Evolutionary conservation across 2,888 invertebrate species (phyloP).

Genomic region (Axea sp.): DNA sequence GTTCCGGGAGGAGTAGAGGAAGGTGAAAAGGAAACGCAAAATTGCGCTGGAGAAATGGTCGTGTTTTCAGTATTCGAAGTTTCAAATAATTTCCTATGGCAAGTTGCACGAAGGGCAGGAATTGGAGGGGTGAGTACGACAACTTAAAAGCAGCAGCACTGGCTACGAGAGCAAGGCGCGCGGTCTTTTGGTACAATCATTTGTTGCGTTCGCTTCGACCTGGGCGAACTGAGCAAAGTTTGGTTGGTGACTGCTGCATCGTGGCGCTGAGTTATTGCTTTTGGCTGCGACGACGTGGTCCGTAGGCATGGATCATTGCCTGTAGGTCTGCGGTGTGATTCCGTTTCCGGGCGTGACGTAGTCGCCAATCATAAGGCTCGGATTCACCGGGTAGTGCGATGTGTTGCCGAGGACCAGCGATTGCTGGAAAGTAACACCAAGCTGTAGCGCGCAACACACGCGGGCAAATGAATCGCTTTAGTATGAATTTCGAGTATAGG

Average conservation of each 20-base stretch:
- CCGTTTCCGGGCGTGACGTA: slow-evolving; percentile 84
- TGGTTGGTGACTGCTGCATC: slow-evolving; percentile 64
- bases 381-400: slow-evolving; percentile 84
- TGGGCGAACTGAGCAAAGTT: slow-evolving; percentile 62
- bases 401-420: slow-evolving; percentile 83
- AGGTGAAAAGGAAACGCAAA: too few species aligned
- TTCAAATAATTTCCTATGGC: slow-evolving; percentile 41
- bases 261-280: slow-evolving; percentile 59
- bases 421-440: slow-evolving; percentile 80
- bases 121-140: not conserved
- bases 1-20: too few species aligned
- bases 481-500: slow-evolving; percentile 67
- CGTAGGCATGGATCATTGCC: slow-evolving; percentile 76
- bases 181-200: slow-evolving; percentile 69
- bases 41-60: too few species aligned
- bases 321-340: slow-evolving; percentile 77
- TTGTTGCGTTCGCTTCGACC: slow-evolving; percentile 63
- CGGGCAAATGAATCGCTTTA: slow-evolving; percentile 69
- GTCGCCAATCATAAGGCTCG: slow-evolving; percentile 88
- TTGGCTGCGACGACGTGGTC: slow-evolving; percentile 68
- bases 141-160: slow-evolving; percentile 42
- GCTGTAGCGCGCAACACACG: slow-evolving; percentile 75
- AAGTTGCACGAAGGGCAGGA: slow-evolving; percentile 26
- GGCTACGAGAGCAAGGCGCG: slow-evolving; percentile 74
- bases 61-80: too few species aligned